Conservation (phyloP, 2,797 vertebrate genomes). For the Pangasius djambal region DNA sequence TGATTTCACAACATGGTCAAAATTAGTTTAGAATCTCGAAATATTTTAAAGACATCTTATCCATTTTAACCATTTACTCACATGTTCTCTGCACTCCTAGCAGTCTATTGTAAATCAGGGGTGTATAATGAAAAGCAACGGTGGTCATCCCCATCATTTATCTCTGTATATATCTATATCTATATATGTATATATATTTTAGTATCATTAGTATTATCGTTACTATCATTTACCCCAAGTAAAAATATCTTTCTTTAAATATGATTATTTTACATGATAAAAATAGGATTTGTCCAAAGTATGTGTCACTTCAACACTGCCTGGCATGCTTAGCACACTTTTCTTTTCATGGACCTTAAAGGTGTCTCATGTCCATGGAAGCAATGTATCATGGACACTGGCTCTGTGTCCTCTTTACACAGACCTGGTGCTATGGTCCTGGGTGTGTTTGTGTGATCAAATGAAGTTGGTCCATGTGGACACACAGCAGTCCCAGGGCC, state of each 20-base stretch:
- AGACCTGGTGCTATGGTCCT: conserved; percentile 48
- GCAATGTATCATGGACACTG: conserved; percentile 35
- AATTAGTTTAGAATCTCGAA: conserved; percentile 87
- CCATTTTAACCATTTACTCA: conserved; percentile 88
- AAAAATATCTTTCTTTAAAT: conserved; percentile 97
- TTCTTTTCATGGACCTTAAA: conserved; percentile 62
- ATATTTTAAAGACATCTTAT: conserved; percentile 74
- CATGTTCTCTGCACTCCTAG: conserved; percentile 86
- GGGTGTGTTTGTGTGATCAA: conserved; percentile 38
- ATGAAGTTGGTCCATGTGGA: conserved; percentile 43
- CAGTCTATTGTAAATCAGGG: conserved; percentile 84
- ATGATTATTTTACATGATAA: conserved; percentile 95
- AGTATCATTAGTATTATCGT: conserved; percentile 56
- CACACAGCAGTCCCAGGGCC: conserved; percentile 30
- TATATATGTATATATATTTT: conserved; percentile 32
- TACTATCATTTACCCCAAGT: conserved; percentile 81
- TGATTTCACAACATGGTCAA: conserved; percentile 94
- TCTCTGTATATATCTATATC: conserved; percentile 52
- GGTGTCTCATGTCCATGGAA: conserved; percentile 40
- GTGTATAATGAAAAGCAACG: conserved; percentile 84
- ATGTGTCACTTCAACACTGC: conserved; percentile 83
- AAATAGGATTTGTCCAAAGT: conserved; percentile 95
- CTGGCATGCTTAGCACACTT: conserved; percentile 83
- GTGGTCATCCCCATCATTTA: conserved; percentile 81
- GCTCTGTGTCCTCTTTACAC: conserved; percentile 37